Percentiles rank a stretch among this genome's conserved stretches.
Evolutionary conservation across 2,113 vertebrate genomes (phyloP).

Genomic region (Eretmochelys imbricata): DNA sequence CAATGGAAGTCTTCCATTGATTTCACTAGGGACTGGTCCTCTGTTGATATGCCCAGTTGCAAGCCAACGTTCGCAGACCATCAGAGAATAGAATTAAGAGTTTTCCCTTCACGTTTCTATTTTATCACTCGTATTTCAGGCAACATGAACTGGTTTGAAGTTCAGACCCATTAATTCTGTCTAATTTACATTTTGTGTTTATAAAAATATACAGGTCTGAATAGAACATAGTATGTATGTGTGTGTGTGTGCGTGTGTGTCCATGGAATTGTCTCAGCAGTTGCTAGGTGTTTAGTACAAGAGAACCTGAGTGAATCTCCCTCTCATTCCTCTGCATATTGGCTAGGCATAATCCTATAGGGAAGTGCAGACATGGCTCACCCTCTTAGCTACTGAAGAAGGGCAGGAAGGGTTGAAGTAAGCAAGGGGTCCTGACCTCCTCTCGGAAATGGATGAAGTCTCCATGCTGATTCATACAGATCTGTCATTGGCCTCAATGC

Average conservation of each 20-base stretch:
- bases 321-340: not conserved
- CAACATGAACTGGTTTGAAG: not conserved
- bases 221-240: not conserved
- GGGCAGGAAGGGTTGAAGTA: not conserved
- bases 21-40: not conserved
- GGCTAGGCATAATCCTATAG: not conserved
- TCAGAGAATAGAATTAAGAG: not conserved
- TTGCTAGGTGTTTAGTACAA: not conserved
- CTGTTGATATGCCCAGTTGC: not conserved
- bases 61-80: not conserved
- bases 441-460: rapidly evolving
- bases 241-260: not conserved
- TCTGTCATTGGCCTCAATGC: not conserved
- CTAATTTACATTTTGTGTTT: not conserved
- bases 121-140: not conserved
- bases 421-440: not conserved
- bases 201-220: rapidly evolving
- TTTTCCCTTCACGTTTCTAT: not conserved
- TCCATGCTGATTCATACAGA: not conserved
- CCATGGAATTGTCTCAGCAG: not conserved
- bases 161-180: not conserved
- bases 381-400: not conserved
- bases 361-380: not conserved
- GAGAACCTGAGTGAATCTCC: not conserved
- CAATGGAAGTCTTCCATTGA: not conserved